A percentile compares a stretch with the other conserved stretches of the same genome.
phyloP scores from a whole-genome alignment of 2,113 vertebrate species.

The Corvus moneduloides region DNA sequence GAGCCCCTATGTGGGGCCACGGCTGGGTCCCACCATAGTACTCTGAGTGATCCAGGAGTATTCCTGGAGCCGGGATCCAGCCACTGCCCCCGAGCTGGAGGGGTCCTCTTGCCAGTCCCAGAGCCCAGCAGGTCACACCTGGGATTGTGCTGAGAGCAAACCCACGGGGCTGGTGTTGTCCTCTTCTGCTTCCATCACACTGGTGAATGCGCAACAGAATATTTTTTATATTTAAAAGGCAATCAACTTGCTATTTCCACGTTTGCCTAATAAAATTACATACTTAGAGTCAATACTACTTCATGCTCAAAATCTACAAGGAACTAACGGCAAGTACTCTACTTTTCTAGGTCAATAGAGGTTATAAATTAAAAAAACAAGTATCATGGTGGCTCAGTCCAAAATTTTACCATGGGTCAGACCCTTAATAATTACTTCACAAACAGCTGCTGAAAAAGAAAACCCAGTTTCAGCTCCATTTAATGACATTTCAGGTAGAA shows the following conservation, averaged over 20 bases:
- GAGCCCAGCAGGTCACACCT: not conserved
- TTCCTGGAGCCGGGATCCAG: not conserved
- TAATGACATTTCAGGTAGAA: constrained; percentile 31
- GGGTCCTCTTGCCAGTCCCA: not conserved
- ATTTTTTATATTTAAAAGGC: constrained; percentile 17
- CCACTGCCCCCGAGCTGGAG: not conserved
- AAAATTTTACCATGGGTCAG: not conserved
- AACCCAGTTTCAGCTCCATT: constrained; percentile 28
- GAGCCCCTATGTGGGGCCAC: rapidly evolving
- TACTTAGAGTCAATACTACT: constrained; percentile 54
- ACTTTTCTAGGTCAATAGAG: constrained; percentile 45
- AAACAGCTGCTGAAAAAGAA: constrained; percentile 42
- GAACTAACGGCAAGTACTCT: constrained; percentile 44
- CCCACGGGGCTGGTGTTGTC: not conserved
- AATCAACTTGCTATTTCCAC: constrained; percentile 18
- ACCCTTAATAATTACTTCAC: not conserved
- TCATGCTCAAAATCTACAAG: constrained; percentile 59
- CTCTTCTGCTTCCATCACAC: constrained; percentile 16
- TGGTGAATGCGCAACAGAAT: not conserved
- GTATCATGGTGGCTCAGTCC: not conserved
- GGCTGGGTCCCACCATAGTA: not conserved
- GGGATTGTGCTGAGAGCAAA: not conserved
- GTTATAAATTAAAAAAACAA: not conserved
- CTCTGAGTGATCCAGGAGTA: not conserved
- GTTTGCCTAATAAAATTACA: constrained; percentile 51